Percentiles rank a stretch among this genome's conserved stretches.
These are phyloP conservation scores for Clostera curtula DNA, from an alignment of 2,888 invertebrate species.

Conservation along the genomic window DNA sequence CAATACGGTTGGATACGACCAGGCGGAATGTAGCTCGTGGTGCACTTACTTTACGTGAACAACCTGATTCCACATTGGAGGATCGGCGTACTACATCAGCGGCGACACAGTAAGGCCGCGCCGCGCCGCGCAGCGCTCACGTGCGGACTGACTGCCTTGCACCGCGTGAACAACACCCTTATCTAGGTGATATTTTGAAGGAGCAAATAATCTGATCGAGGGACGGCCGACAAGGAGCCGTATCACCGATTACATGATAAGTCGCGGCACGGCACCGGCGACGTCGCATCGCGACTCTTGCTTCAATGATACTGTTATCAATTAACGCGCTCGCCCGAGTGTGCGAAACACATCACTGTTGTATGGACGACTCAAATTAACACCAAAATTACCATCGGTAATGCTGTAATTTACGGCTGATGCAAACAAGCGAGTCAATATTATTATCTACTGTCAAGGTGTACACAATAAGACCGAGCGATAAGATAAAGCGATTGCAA, in stretches of 20 bases:
- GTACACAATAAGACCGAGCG: conserved; percentile 19
- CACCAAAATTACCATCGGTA: neutral
- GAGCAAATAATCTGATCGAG: conserved; percentile 36
- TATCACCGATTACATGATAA: conserved; percentile 24
- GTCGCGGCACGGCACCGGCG: no score
- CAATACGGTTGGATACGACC: no score
- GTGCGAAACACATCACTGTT: no score
- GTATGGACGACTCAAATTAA: neutral
- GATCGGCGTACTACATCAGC: conserved; percentile 20
- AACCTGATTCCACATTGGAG: conserved; percentile 55
- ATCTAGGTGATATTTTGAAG: conserved; percentile 35
- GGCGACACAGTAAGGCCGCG: conserved; percentile 18
- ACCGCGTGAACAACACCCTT: conserved; percentile 37
- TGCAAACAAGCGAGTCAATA: conserved; percentile 9
- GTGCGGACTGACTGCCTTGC: conserved; percentile 28
- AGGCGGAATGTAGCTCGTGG: no score
- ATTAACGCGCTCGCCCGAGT: conserved; percentile 8
- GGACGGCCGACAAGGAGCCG: conserved; percentile 26
- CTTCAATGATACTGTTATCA: no score
- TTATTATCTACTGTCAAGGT: conserved; percentile 13
- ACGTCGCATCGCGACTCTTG: conserved; percentile 7
- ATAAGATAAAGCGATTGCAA: conserved; percentile 25
- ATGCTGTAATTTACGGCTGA: conserved; percentile 2
- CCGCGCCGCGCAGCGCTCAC: conserved; percentile 23
- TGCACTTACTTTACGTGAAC: conserved; percentile 47